Evolutionary conservation across 2,888 invertebrate species (phyloP), one percentile per base, ranked within the genome.

Genomic region (Sesia bembeciformis): DNA sequence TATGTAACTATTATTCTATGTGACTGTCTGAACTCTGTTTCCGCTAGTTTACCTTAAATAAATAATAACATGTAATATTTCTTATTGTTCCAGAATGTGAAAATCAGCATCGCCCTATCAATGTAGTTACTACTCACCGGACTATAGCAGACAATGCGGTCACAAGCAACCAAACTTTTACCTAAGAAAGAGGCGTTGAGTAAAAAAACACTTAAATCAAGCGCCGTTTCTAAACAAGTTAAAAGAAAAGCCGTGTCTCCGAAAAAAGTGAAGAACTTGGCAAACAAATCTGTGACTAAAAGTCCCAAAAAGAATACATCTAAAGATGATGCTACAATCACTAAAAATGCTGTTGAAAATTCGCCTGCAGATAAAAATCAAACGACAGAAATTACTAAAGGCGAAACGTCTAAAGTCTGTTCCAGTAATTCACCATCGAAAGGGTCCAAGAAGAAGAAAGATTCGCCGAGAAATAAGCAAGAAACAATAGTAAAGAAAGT

Each of bases 11-110:
- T 23, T 23, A 23, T 23, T 23, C 23, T 23, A 23, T 23, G 23
- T 23, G 23, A 23, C 23, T 23, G 23, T 23, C 23, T 23, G 23
- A 23, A 23, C 23, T 23, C 23, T 23, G 23, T 23, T 23, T 23
- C 23, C 23, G 23, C 2, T 23, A n/a, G 23, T 23, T 23, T 1
- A 23, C 1, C n/a, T n/a, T 23, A 23, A 23, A 23, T 23, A 23
- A 23, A 23, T 23, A 23, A 23, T 23, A 23, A 23, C 23, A 4
- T 39, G 6, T 50, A 50, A 52, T 49, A 52, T 56, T 64, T 69
- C 66, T 60, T 55, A 64, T 88, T 88, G 84, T 89, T 89, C 57
- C 87, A 89, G 89, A 69, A 86, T 84, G 83, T 85, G 74, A 86
- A 68, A 70, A 55, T 57, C 65, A 65, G 60, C 68, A 62, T 74